Base-by-base conservation (phyloP, 2,888 invertebrate genomes). In the Cataglyphis altisquamis region DNA sequence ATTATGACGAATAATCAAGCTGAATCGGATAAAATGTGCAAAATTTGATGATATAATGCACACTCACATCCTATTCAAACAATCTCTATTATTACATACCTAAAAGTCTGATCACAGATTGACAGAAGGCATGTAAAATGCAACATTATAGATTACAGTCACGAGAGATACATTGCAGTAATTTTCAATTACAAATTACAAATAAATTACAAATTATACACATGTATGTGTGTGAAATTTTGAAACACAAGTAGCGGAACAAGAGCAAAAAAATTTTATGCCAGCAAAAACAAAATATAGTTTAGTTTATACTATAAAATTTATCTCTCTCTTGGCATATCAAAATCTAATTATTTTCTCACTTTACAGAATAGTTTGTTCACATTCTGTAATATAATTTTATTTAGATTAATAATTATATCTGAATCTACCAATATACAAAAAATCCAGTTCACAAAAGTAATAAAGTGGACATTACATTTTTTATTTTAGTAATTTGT, bases 91-190 rank as follows among this genome's bases (percentile, higher is more conserved):
- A 52, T 52, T 52, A 52, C 91, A 89, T 92, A 92, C 89, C 89
- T 91, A 92, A 90, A 90, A 92, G 86, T 89, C 88, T 92, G 91
- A 94, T 94, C 94, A 94, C 94, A 94, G 94, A 92, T 93, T 92
- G 92, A 93, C 93, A 94, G 92, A 94, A 94, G 94, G 94, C 94
- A 89, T 92, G 90, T 93, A 91, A 90, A 89, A 87, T 90, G 87
- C 90, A 80, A 87, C 80, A 87, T 90, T 87, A 89, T 74, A 87
- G 83, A 90, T 86, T 86, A 85, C 86, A 88, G 88, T 90, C 88
- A 86, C 57, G 80, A 86, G 36, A 72, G 68, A 86, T 82, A 90
- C 84, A 62, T 81, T 89, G 75, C 60, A 60, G 60, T 84, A 85
- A 86, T 81, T 86, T 82, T 85, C 52, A 45, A 77, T 84, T 83